Base-by-base conservation (phyloP, 1,140 invertebrate species). In the Anadara kagoshimensis region DNA sequence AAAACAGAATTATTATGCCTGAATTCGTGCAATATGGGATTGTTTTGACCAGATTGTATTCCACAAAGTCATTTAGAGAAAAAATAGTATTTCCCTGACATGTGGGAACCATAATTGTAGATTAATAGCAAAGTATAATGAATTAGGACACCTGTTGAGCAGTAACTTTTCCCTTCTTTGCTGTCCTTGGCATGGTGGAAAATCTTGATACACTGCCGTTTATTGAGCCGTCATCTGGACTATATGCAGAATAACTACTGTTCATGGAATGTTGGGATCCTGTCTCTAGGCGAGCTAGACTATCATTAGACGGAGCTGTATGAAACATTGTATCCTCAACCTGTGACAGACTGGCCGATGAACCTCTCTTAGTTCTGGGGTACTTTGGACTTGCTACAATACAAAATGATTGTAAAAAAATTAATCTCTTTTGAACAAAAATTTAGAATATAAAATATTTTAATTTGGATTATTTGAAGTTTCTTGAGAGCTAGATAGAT, bases 341-440 rank as follows among this genome's bases (percentile, higher is more conserved):
- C 53, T 84, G 83, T 18, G 87, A 85, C 26, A 88, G 73, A 68
- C 87, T 88, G 18, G 83, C 85, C 16, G 85, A 82, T 0, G 85
- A 87, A n/a, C 85, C 85, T 54, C 83, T 80, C 62, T 85, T 85
- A 45, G 76, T 67, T 44, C 76, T 76, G 1, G 73, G 79, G 12
- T 75, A 69, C 41, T 69, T 66, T 11, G 73, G 73, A 45, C 59
- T 69, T 54, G 73, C 56, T 78, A 59, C 10, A 51, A 51, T 22
- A 65, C 53, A 16, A 10, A 63, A 53, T 10, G 41, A 59, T 18
- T 44, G 43, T 11, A 63, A 36, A 36, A 7, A 36, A 36, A 36
- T 36, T 36, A 36, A 36, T 36, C 29, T 36, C 29, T 36, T n/a
- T 36, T 36, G 29, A 36, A 36, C 29, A 36, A 36, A 7, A 3